Conservation (phyloP, 2,797 vertebrate species). For the Phalloptychus januarius region DNA sequence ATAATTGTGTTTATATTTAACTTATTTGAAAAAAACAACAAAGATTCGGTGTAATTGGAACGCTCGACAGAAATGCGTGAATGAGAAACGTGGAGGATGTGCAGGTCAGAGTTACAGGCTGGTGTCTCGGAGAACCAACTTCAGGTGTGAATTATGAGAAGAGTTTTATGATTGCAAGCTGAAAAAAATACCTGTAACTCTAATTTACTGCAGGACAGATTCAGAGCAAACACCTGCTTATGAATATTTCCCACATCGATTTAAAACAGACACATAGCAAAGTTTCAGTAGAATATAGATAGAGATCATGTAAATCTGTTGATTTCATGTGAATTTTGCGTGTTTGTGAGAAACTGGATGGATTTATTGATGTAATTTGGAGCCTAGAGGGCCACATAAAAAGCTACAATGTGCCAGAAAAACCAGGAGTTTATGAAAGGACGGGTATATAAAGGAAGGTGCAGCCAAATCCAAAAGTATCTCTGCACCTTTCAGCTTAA, state of each 20-base stretch:
- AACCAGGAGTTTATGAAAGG: neutral
- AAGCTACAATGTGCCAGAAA: no score
- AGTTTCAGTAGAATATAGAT: neutral
- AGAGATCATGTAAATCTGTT: no score
- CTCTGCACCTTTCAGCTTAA: neutral
- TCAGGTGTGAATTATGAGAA: neutral
- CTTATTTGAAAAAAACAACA: conserved; percentile 28
- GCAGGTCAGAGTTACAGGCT: neutral
- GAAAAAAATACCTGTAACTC: neutral
- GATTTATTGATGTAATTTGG: no score
- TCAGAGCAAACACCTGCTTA: conserved; percentile 1
- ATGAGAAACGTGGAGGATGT: neutral
- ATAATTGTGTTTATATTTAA: conserved; percentile 38
- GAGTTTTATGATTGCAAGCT: neutral
- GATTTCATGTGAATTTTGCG: no score
- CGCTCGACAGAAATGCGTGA: neutral
- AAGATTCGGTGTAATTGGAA: neutral
- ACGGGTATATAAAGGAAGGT: neutral
- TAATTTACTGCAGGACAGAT: neutral
- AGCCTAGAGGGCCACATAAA: no score
- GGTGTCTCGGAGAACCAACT: neutral
- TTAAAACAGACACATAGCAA: no score
- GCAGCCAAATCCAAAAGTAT: neutral
- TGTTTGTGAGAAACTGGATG: no score
- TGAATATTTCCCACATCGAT: neutral